phyloP scores from a whole-genome alignment of 2,888 invertebrate species.

The Synergus laeviventris region DNA sequence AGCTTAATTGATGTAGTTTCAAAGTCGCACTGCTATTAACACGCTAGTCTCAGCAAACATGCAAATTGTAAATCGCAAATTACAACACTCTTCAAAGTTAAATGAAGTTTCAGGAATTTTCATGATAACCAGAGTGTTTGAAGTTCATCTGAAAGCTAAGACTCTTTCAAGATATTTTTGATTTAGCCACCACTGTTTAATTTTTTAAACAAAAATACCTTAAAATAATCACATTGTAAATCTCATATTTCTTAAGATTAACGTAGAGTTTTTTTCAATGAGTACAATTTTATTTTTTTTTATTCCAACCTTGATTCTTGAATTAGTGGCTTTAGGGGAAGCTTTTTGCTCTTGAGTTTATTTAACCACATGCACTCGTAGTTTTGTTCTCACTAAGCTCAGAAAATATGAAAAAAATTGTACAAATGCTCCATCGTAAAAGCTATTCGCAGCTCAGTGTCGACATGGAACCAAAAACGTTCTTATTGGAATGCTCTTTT shows the following conservation, averaged over 20 bases:
- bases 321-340: conserved; percentile 9
- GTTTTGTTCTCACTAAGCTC: conserved; percentile 17
- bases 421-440: background rate
- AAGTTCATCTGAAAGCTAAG: too few relatives aligned
- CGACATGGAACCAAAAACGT: conserved; percentile 15
- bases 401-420: conserved; percentile 5
- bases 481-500: background rate
- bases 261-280: background rate
- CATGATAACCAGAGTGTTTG: too few relatives aligned
- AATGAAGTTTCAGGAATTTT: background rate
- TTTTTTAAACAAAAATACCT: too few relatives aligned
- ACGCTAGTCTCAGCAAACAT: conserved; percentile 19
- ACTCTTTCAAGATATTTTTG: too few relatives aligned
- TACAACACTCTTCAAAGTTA: background rate
- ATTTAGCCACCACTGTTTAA: too few relatives aligned
- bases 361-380: conserved; percentile 22
- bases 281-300: background rate
- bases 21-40: conserved; percentile 28
- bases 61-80: conserved; percentile 2
- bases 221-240: too few relatives aligned
- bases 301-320: background rate
- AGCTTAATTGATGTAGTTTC: conserved; percentile 32
- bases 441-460: conserved; percentile 14
- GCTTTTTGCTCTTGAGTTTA: conserved; percentile 13
- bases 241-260: background rate